Evolutionary conservation across 2,113 vertebrate genomes (phyloP), one percentile per base, ranked within the genome.

Genomic region (Sapayoa aenigma): DNA sequence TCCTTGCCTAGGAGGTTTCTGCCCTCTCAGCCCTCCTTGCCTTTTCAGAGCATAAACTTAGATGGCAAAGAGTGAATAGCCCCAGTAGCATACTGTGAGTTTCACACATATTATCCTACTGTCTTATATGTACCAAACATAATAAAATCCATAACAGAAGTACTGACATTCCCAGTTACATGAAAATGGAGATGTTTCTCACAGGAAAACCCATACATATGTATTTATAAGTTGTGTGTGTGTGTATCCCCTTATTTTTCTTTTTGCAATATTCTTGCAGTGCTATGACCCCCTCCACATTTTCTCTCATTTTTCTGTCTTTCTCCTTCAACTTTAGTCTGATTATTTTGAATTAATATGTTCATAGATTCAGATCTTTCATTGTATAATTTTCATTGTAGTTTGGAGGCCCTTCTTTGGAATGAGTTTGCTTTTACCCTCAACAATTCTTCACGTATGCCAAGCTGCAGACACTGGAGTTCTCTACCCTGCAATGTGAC

Each of bases 1-100:
- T 49, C 23, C 22, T 80, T 77, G 49, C 11, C 28, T 35, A 47
- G 21, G 6, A 9, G 11, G 17, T 15, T 77, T 87, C 65, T 78
- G 19, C 21, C 49, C 42, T 63, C 39, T 47, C 52, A 19, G 4
- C 87, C 63, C 16, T 76, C 27, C 44, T 58, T 52, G 12, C 39
- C 14, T 81, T 81, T 49, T 31, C 50, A 20, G 77, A 69, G 18
- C 21, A 24, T 46, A 44, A 41, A 12, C 23, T 33, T 46, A 10
- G 6, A 41, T 5, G 17, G 3, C 35, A 66, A 62, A 14, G 7
- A 44, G 3, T 16, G 73, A 58, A 24, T 7, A 44, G 77, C 9
- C n/a, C 24, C n/a, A 33, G 33, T 39, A 68, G 33, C 23, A 30
- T 0, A 0, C 59, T 65, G n/a, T n/a, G n/a, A n/a, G n/a, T 83